phyloP scores from a whole-genome alignment of 2,888 invertebrate species.

The Mimachlamys varia region DNA sequence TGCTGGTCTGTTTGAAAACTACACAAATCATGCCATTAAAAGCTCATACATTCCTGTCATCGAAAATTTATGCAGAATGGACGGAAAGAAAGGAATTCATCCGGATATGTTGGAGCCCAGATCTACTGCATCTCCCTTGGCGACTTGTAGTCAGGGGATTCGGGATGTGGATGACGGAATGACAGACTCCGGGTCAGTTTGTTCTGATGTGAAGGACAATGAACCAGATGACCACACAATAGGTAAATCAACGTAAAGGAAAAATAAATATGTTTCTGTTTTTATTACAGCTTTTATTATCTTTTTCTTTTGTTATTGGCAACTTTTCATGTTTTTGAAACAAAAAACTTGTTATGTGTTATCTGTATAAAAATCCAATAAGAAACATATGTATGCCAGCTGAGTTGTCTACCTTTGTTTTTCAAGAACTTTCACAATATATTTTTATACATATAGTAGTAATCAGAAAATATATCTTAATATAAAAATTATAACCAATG shows the following conservation, averaged over 20 bases:
- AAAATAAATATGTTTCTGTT: too few species aligned
- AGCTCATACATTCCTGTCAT: slow-evolving; percentile 74
- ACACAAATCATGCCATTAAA: slow-evolving; percentile 74
- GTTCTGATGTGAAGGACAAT: not conserved
- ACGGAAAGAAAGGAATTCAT: slow-evolving; percentile 41
- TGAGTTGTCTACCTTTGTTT: not conserved
- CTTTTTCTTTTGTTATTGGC: too few species aligned
- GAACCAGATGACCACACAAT: not conserved
- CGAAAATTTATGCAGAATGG: slow-evolving; percentile 67
- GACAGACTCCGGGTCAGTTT: slow-evolving; percentile 41
- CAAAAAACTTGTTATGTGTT: too few species aligned
- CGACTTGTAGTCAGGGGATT: slow-evolving; percentile 15
- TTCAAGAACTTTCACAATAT: not conserved
- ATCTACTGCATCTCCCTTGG: slow-evolving; percentile 4
- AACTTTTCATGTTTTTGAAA: too few species aligned
- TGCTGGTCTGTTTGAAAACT: slow-evolving; percentile 71
- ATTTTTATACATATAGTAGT: too few species aligned
- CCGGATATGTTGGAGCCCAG: not conserved
- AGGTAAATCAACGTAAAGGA: not conserved
- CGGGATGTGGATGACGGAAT: slow-evolving; percentile 43
- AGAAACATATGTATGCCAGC: too few species aligned
- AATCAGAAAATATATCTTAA: too few species aligned
- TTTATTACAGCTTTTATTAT: too few species aligned
- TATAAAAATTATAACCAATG: too few species aligned
- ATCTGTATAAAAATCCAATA: too few species aligned